A percentile compares a stretch with the other conserved stretches of the same genome.
Conservation (phyloP, 2,797 vertebrate species). For the Triplophysa yarkandensis region DNA sequence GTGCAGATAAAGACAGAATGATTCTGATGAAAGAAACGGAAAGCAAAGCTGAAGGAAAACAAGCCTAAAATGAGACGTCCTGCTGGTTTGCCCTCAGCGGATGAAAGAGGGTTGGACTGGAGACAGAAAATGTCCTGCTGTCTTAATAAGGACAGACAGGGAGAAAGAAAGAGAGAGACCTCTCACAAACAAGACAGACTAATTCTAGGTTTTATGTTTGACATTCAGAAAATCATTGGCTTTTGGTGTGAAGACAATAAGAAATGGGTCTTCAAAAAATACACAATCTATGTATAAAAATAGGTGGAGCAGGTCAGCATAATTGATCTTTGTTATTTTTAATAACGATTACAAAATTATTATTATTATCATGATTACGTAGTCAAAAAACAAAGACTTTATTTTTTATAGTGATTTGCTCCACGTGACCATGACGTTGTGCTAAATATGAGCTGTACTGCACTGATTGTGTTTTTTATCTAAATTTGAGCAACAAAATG, state of each 20-base stretch:
- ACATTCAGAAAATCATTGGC: background rate
- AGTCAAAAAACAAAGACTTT: too few species aligned
- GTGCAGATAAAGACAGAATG: background rate
- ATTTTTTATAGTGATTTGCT: too few species aligned
- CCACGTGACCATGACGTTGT: too few species aligned
- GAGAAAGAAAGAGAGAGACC: background rate
- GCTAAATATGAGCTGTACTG: background rate
- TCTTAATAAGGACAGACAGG: background rate
- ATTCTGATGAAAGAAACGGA: background rate
- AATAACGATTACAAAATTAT: too few species aligned
- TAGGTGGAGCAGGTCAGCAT: too few species aligned
- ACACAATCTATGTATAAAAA: too few species aligned
- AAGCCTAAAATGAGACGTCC: background rate
- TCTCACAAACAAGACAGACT: background rate
- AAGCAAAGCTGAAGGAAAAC: background rate
- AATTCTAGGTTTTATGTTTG: background rate
- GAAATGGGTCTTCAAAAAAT: background rate
- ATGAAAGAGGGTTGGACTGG: constrained; percentile 1
- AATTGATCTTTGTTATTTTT: too few species aligned
- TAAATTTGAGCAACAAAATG: too few species aligned
- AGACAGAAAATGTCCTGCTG: background rate
- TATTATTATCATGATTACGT: too few species aligned
- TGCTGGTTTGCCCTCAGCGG: background rate
- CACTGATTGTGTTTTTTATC: background rate
- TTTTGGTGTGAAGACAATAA: background rate